Conservation (phyloP, 2,113 vertebrate species). For the Oreochromis tanganicae region DNA sequence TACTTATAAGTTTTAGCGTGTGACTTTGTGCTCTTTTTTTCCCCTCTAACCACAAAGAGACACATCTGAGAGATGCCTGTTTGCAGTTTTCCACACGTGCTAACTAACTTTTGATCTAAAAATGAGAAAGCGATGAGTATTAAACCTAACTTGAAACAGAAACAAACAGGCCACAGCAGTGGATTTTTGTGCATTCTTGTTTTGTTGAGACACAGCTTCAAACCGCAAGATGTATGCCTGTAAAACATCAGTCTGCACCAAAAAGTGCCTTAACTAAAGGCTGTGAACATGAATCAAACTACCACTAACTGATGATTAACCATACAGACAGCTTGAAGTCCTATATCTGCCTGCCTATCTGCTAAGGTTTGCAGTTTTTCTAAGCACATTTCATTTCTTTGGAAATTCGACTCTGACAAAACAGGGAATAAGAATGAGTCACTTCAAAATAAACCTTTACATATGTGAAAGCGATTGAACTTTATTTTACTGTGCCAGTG, state of each 20-base stretch:
- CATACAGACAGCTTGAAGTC: slow-evolving; percentile 26
- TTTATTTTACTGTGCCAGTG: not conserved
- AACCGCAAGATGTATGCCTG: slow-evolving; percentile 63
- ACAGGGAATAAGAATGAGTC: not conserved
- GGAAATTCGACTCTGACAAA: not conserved
- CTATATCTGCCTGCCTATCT: not conserved
- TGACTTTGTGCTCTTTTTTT: not conserved
- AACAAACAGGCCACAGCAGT: slow-evolving; percentile 35
- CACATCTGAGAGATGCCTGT: not conserved
- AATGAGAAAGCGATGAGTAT: not conserved
- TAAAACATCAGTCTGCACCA: slow-evolving; percentile 64
- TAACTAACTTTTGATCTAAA: not conserved
- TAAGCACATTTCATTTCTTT: not conserved
- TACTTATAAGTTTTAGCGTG: not conserved
- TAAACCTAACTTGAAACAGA: slow-evolving; percentile 34
- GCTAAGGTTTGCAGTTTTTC: not conserved
- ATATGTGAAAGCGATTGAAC: not conserved
- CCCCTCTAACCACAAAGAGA: not conserved
- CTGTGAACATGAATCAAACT: slow-evolving; percentile 57
- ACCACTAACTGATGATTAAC: slow-evolving; percentile 63
- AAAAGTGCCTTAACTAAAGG: slow-evolving; percentile 61
- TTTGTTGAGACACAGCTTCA: slow-evolving; percentile 53
- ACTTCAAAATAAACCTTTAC: not conserved
- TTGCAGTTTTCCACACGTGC: not conserved
- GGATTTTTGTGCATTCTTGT: slow-evolving; percentile 53